Conservation (phyloP, 2,113 vertebrate genomes). For the Chaetodon trifascialis region DNA sequence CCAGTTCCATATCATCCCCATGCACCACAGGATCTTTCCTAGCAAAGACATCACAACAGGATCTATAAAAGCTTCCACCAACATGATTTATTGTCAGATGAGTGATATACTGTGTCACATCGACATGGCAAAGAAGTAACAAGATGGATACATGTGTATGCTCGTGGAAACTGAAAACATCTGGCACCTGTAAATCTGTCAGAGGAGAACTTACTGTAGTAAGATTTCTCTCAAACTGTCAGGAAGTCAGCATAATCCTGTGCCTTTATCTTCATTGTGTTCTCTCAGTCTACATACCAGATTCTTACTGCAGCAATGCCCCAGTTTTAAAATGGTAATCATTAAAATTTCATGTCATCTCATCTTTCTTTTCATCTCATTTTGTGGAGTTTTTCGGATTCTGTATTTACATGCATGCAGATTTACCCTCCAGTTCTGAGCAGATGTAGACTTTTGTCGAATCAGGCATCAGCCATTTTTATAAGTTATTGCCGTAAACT, state of each 20-base stretch:
- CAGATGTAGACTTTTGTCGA: slow-evolving; percentile 2
- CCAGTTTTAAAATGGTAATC: slow-evolving; percentile 34
- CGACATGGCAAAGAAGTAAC: neutral
- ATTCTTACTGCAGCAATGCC: slow-evolving; percentile 20
- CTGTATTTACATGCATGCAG: neutral
- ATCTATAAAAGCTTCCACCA: slow-evolving; percentile 10
- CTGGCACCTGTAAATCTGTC: slow-evolving; percentile 24
- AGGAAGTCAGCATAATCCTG: neutral
- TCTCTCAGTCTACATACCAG: neutral
- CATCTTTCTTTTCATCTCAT: neutral
- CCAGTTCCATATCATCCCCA: neutral
- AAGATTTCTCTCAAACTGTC: slow-evolving; percentile 7
- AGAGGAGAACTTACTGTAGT: neutral
- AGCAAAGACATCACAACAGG: neutral
- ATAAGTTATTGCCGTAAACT: no score
- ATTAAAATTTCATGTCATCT: slow-evolving; percentile 41
- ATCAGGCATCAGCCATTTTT: neutral
- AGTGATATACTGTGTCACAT: slow-evolving; percentile 16
- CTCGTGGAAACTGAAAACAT: slow-evolving; percentile 6
- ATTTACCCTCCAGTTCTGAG: neutral
- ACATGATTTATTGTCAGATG: slow-evolving; percentile 12
- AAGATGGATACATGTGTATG: neutral
- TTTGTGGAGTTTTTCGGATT: neutral
- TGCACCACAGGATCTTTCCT: neutral
- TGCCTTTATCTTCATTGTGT: neutral